These are phyloP conservation scores for Hypercompe scribonia DNA, from an alignment of 2,888 invertebrate species.

Conservation along the genomic window DNA sequence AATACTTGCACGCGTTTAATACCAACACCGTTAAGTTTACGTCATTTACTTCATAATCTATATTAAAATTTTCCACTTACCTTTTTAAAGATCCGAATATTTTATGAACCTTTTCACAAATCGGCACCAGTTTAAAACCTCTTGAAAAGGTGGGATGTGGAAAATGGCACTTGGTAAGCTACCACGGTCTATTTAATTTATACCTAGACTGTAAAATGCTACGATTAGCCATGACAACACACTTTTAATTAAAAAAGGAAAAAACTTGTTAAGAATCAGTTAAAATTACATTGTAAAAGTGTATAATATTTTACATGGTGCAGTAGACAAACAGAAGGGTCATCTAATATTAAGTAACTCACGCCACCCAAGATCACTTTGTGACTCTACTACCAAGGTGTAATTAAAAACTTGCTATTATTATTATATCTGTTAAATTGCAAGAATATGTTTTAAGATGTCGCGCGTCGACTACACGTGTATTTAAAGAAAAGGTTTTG, in stretches of 20 bases:
- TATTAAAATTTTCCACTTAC: background rate
- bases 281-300: background rate
- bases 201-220: background rate
- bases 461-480: too few species aligned
- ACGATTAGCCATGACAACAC: background rate
- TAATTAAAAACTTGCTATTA: too few species aligned
- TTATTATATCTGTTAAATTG: too few species aligned
- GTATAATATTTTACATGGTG: too few species aligned
- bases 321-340: too few species aligned
- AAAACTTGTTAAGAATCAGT: background rate
- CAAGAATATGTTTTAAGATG: too few species aligned
- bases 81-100: background rate
- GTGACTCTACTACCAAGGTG: too few species aligned
- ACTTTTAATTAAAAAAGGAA: background rate
- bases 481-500: too few species aligned
- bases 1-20: too few species aligned
- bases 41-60: background rate
- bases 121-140: background rate
- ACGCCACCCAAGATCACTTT: too few species aligned
- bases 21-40: background rate
- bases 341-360: too few species aligned
- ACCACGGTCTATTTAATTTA: constrained; percentile 1
- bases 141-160: background rate
- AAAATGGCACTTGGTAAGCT: background rate
- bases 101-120: constrained; percentile 4